phyloP scores from a whole-genome alignment of 2,113 vertebrate species.

The Neodontobutis hainanensis region DNA sequence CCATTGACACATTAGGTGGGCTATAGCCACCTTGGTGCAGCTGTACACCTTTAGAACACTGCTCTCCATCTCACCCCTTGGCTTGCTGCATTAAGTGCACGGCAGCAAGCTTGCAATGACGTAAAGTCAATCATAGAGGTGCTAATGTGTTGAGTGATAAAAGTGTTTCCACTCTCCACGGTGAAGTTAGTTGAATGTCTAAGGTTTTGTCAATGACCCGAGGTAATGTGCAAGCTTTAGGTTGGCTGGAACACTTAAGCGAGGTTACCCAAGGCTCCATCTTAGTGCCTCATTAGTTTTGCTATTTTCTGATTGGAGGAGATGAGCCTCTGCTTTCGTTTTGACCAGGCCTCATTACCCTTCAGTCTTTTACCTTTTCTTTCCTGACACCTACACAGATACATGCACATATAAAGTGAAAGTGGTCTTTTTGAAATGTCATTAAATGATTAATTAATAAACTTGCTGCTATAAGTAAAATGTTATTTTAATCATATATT shows the following conservation, averaged over 20 bases:
- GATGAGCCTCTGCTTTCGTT: conserved; percentile 64
- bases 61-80: conserved; percentile 1
- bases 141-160: conserved; percentile 53
- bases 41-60: conserved; percentile 29
- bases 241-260: conserved; percentile 27
- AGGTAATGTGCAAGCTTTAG: conserved; percentile 48
- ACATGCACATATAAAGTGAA: conserved; percentile 7
- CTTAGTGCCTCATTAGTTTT: conserved; percentile 66
- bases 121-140: conserved; percentile 37
- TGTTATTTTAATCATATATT: too few species aligned
- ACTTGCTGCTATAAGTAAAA: too few species aligned
- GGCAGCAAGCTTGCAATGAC: conserved; percentile 39
- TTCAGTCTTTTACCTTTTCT: conserved; percentile 14
- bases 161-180: conserved; percentile 51
- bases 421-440: conserved; percentile 13
- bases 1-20: conserved; percentile 62
- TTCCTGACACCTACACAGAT: not conserved
- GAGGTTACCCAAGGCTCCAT: conserved; percentile 50
- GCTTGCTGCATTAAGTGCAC: conserved; percentile 30
- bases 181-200: conserved; percentile 50
- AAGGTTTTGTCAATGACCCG: conserved; percentile 58
- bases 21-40: conserved; percentile 50
- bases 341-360: conserved; percentile 62
- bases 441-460: conserved; percentile 30
- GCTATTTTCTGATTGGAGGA: conserved; percentile 64